Percentiles rank a stretch among this genome's conserved stretches.
Evolutionary conservation across 2,797 vertebrate species (phyloP).

Genomic region (Lepilemur ruficaudatus): DNA sequence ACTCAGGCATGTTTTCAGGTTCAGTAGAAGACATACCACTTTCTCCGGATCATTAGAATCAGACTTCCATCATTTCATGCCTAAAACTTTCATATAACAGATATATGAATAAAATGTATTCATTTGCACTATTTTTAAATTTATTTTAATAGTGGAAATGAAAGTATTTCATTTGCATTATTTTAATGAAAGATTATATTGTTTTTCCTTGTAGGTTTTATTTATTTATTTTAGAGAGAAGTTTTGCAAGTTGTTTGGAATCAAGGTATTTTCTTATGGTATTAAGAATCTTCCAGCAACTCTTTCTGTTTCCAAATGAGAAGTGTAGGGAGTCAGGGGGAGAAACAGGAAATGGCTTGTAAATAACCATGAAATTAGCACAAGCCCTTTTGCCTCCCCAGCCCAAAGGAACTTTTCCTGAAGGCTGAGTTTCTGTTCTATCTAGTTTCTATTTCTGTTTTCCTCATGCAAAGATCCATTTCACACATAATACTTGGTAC

Average conservation of each 20-base stretch:
- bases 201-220: neutral
- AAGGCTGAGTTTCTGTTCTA: neutral
- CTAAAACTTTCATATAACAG: neutral
- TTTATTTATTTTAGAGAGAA: neutral
- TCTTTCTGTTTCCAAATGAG: neutral
- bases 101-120: neutral
- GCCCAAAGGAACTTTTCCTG: neutral
- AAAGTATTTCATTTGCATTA: neutral
- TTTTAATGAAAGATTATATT: neutral
- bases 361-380: neutral
- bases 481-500: neutral
- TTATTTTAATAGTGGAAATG: neutral
- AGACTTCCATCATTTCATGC: neutral
- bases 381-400: neutral
- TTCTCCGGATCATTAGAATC: neutral
- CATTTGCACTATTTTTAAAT: neutral
- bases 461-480: neutral
- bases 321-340: neutral
- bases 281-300: neutral
- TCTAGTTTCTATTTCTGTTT: neutral
- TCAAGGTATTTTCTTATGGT: neutral
- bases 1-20: neutral
- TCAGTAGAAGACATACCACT: neutral
- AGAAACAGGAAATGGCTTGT: neutral
- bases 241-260: neutral